A percentile compares a stretch with the other conserved stretches of the same genome.
Conservation (phyloP, 2,113 vertebrate genomes). For the Oncorhynchus tshawytscha region DNA sequence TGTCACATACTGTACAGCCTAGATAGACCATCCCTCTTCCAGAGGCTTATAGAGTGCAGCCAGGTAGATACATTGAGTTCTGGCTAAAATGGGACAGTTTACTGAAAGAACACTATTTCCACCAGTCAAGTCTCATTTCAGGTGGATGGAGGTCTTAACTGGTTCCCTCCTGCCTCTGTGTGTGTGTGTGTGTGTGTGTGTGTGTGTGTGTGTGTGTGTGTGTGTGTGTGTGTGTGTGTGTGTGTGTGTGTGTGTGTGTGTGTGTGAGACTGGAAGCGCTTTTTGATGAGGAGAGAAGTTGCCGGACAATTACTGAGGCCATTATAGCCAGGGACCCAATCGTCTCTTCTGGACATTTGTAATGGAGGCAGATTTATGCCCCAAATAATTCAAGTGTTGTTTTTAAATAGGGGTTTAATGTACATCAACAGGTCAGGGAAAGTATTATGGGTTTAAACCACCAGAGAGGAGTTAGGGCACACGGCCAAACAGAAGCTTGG, state of each 20-base stretch:
- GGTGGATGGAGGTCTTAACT: conserved; percentile 41
- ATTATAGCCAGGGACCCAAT: conserved; percentile 40
- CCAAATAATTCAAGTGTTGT: conserved; percentile 53
- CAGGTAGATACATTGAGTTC: conserved; percentile 48
- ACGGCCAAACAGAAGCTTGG: conserved; percentile 68
- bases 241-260: too few species aligned
- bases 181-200: background rate
- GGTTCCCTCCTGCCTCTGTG: background rate
- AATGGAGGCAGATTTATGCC: conserved; percentile 58
- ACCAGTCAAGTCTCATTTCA: conserved; percentile 44
- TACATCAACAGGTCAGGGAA: conserved; percentile 69
- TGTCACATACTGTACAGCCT: background rate
- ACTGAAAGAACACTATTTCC: conserved; percentile 26
- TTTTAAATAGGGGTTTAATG: conserved; percentile 54
- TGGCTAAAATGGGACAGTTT: conserved; percentile 37
- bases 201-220: too few species aligned
- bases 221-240: too few species aligned
- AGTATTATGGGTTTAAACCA: conserved; percentile 62
- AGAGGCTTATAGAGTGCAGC: conserved; percentile 28
- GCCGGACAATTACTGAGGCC: conserved; percentile 47
- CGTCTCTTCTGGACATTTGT: conserved; percentile 43
- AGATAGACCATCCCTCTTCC: conserved; percentile 27
- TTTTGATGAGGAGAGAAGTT: conserved; percentile 46
- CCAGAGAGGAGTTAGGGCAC: conserved; percentile 55
- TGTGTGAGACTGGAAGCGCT: background rate